These are phyloP conservation scores for Drosophila anomalipes DNA, from an alignment of 2,888 invertebrate species.

Conservation along the genomic window DNA sequence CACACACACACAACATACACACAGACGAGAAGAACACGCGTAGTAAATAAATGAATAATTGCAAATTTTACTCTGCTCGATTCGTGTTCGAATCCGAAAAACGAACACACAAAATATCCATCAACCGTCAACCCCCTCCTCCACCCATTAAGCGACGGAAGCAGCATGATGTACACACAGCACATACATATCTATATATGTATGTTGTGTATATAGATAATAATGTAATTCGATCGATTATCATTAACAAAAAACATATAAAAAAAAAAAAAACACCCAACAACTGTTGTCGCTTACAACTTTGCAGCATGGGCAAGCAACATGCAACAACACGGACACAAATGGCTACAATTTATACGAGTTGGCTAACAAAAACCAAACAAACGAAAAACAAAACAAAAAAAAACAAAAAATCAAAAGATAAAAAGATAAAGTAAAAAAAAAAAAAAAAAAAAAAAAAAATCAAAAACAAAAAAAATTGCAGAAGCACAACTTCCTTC, in stretches of 20 bases:
- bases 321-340: slow-evolving; percentile 32
- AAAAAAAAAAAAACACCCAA: neutral
- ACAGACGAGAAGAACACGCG: slow-evolving; percentile 1
- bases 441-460: neutral
- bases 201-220: neutral
- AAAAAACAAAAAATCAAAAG: neutral
- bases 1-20: slow-evolving; percentile 4
- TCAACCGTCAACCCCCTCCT: neutral
- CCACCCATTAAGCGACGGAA: neutral
- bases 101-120: neutral
- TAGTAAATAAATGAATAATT: neutral
- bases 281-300: slow-evolving; percentile 12
- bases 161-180: neutral
- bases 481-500: slow-evolving; percentile 47
- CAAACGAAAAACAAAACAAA: slow-evolving; percentile 1
- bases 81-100: slow-evolving; percentile 1
- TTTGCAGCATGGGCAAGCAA: slow-evolving; percentile 16
- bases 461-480: slow-evolving; percentile 2
- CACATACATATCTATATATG: neutral
- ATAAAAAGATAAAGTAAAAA: slow-evolving; percentile 1
- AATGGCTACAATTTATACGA: slow-evolving; percentile 52
- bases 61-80: slow-evolving; percentile 19
- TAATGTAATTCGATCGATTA: slow-evolving; percentile 36
- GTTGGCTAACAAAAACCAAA: slow-evolving; percentile 24
- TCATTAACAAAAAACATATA: neutral